These are phyloP conservation scores for Gallinago nigripennis DNA, from an alignment of 2,797 vertebrate genomes.

Conservation along the genomic window DNA sequence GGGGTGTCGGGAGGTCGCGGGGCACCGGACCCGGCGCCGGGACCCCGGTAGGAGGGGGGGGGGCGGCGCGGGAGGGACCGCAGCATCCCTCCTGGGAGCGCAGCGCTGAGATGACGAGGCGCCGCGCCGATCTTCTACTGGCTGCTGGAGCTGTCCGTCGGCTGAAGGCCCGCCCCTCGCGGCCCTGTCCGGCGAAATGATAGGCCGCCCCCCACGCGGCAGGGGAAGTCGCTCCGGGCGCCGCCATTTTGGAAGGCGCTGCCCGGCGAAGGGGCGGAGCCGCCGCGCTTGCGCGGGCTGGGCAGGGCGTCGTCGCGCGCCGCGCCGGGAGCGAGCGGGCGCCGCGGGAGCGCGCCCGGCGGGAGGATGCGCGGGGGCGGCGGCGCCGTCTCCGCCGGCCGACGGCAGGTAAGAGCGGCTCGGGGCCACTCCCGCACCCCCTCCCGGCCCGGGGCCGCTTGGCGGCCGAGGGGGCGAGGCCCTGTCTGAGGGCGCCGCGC, in stretches of 20 bases:
- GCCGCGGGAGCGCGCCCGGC: not conserved
- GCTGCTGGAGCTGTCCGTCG: accelerated
- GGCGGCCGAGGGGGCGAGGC: too few relatives aligned
- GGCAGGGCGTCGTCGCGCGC: not conserved
- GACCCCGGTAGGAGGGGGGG: not conserved
- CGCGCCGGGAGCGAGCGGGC: not conserved
- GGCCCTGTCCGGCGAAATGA: accelerated
- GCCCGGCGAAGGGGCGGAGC: not conserved
- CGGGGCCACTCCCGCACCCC: accelerated
- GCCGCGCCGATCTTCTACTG: accelerated
- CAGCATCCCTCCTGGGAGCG: accelerated
- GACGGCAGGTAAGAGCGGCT: constrained; percentile 4
- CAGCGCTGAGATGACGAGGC: accelerated
- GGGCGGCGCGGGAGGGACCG: not conserved
- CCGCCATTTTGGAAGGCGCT: not conserved
- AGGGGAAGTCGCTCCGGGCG: accelerated
- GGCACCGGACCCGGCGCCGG: not conserved
- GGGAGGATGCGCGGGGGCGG: too few relatives aligned
- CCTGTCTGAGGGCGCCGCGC: not conserved
- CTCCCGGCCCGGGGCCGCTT: too few relatives aligned
- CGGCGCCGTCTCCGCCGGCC: not conserved
- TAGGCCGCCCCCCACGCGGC: accelerated
- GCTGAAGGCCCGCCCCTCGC: accelerated
- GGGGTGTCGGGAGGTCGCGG: too few relatives aligned
- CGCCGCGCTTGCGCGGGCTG: not conserved